Base-by-base conservation (phyloP, 1,140 invertebrate genomes). In the Papilio polyxenes region DNA sequence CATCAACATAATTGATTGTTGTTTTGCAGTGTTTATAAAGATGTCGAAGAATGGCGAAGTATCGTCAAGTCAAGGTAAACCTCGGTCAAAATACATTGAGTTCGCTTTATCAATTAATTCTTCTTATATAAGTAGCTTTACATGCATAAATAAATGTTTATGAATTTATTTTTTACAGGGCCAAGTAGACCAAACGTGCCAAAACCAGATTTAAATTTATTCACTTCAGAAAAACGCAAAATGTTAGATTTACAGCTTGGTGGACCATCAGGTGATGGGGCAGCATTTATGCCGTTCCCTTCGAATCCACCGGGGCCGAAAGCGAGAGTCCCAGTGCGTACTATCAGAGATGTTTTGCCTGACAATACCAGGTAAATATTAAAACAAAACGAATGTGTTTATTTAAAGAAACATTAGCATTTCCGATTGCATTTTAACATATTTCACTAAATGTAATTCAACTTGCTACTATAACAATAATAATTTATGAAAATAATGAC, bases 21-120 rank as follows among this genome's bases (percentile, higher is more conserved):
- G 59, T 69, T 80, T 80, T 80, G 78, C 78, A 31, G 59, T 49
- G 59, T 80, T 69, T 69, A 83, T 84, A 87, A 88, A 93, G 91
- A 94, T 94, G 93, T 94, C 93, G 90, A 94, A 90, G 90, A 94
- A 94, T 93, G 93, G 93, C 89, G 93, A 94, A 89, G 88, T 94
- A 88, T 91, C 93, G 87, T 92, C 93, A 91, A 93, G 91, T 88
- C 93, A 94, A 93, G 93, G 93, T 94, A 93, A 90, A 87, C 78
- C 75, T 79, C 81, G 82, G 77, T 79, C 80, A 81, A 83, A 85
- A 31, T 1, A 82, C 82, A 87, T 82, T 82, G 37, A 74, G 72
- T 80, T 44, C 82, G 75, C 4, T 65, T 82, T 75, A 62, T 20
- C n/a, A 80, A 69, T 75, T 23, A 59, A 74, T 49, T 78, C 9